phyloP scores from a whole-genome alignment of 2,113 vertebrate genomes.

The Cyanoramphus novaezelandiae region DNA sequence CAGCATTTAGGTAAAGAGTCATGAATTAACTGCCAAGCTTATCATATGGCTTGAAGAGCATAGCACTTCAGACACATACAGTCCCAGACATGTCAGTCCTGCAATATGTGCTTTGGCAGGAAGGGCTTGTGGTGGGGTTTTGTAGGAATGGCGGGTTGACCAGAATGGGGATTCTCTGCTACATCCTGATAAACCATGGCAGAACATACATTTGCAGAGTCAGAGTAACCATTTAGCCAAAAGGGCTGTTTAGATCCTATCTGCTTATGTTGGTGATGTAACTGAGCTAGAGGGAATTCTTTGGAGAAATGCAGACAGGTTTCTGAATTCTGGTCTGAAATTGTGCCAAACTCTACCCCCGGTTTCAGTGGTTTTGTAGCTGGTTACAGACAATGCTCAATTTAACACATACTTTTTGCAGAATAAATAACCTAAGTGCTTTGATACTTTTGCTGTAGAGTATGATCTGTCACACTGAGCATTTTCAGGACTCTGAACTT shows the following conservation, averaged over 20 bases:
- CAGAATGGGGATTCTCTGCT: not conserved
- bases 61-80: not conserved
- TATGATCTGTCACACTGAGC: not conserved
- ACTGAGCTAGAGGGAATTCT: not conserved
- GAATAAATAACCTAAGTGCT: not conserved
- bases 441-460: not conserved
- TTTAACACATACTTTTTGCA: not conserved
- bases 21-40: not conserved
- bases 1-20: not conserved
- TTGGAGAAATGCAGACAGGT: not conserved
- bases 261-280: not conserved
- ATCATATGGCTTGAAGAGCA: not conserved
- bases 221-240: not conserved
- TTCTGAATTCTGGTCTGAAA: not conserved
- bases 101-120: not conserved
- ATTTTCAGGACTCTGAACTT: not conserved
- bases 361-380: not conserved
- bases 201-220: not conserved
- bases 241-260: not conserved
- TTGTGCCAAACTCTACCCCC: not conserved
- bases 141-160: not conserved
- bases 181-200: not conserved
- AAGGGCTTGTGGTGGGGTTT: not conserved
- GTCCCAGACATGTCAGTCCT: not conserved
- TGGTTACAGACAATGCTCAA: not conserved